Evolutionary conservation across 2,888 invertebrate genomes (phyloP).

Genomic region (Zaprionus bogoriensis): DNA sequence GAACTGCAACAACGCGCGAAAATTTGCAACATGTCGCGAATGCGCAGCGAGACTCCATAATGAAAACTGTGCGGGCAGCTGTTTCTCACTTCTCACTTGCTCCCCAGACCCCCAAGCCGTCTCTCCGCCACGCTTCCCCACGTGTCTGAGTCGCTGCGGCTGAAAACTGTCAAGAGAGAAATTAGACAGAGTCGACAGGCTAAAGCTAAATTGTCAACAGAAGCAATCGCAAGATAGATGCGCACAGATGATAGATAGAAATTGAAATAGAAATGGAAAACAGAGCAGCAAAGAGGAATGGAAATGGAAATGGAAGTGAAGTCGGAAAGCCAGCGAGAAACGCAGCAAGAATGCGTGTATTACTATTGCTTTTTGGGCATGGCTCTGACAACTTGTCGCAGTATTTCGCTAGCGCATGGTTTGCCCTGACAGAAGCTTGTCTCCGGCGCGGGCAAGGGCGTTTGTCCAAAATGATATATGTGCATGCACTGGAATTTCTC

Average conservation of each 20-base stretch:
- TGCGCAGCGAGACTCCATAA: slow-evolving; percentile 41
- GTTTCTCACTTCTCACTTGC: not conserved
- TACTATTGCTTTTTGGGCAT: no score
- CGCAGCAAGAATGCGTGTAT: not conserved
- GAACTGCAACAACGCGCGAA: slow-evolving; percentile 29
- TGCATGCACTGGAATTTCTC: slow-evolving; percentile 11
- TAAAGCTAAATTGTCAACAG: slow-evolving; percentile 58
- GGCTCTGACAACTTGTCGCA: no score
- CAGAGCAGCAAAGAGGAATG: not conserved
- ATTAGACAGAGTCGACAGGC: slow-evolving; percentile 43
- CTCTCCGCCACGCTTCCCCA: not conserved
- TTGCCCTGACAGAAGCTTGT: no score
- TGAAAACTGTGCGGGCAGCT: slow-evolving; percentile 42
- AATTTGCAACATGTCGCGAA: slow-evolving; percentile 53
- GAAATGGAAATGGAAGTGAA: not conserved
- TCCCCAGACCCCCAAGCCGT: not conserved
- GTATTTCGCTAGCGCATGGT: no score
- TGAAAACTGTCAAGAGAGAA: slow-evolving; percentile 46
- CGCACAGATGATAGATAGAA: slow-evolving; percentile 15
- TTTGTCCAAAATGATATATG: slow-evolving; percentile 5
- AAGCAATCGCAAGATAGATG: slow-evolving; percentile 41
- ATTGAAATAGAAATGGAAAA: slow-evolving; percentile 5
- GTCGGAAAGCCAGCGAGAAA: not conserved
- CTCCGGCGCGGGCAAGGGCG: not conserved
- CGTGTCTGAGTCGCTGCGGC: slow-evolving; percentile 22